phyloP scores from a whole-genome alignment of 2,888 invertebrate genomes.

The Sisyra nigra region DNA sequence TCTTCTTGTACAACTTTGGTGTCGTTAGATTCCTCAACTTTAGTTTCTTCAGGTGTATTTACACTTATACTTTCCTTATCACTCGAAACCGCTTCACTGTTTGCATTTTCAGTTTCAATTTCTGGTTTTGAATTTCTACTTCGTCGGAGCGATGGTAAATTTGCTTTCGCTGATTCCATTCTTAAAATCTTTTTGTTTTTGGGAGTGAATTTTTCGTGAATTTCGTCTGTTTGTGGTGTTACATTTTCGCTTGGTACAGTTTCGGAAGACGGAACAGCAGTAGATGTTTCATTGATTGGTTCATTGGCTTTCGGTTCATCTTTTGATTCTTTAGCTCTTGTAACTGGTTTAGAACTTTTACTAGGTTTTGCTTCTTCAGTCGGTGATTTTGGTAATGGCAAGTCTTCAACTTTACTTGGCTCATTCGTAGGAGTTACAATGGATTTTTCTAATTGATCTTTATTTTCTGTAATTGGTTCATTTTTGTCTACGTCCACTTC shows the following conservation, averaged over 20 bases:
- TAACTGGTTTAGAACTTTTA: neutral
- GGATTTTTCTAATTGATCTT: neutral
- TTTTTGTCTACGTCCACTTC: neutral
- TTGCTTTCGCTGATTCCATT: too few species aligned
- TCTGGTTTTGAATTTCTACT: too few species aligned
- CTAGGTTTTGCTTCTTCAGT: neutral
- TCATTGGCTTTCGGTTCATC: neutral
- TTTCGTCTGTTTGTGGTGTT: conserved; percentile 17
- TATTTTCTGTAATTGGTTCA: neutral
- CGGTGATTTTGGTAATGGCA: neutral
- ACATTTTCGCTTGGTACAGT: conserved; percentile 28
- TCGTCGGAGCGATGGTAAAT: too few species aligned
- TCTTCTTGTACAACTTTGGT: too few species aligned
- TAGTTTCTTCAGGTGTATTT: too few species aligned
- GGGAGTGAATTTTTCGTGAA: too few species aligned
- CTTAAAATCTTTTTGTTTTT: too few species aligned
- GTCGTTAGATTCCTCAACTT: too few species aligned
- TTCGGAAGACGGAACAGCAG: conserved; percentile 16
- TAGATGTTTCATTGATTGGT: conserved; percentile 15
- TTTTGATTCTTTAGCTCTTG: neutral
- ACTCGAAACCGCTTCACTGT: too few species aligned
- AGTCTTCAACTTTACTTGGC: conserved; percentile 6
- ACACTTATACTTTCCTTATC: too few species aligned
- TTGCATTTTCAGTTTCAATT: too few species aligned
- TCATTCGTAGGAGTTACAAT: conserved; percentile 11